Conservation (phyloP, 2,113 vertebrate genomes). For the Gnathonemus longibarbis region DNA sequence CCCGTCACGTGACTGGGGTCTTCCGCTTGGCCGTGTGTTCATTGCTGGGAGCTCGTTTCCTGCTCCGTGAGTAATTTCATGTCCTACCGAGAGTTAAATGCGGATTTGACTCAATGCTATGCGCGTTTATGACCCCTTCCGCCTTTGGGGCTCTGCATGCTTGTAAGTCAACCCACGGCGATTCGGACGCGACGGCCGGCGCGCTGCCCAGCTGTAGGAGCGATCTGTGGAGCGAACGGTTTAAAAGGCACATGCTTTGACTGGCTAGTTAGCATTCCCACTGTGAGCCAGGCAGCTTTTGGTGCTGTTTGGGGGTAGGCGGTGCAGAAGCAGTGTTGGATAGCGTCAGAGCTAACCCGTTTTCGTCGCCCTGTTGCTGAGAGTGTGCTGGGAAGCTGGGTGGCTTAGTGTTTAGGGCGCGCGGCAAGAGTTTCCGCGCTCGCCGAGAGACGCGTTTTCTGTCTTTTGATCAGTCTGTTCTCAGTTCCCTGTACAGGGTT, state of each 20-base stretch:
- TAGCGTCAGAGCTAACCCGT: not conserved
- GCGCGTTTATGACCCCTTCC: not conserved
- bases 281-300: not conserved
- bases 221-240: not conserved
- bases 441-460: not conserved
- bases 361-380: not conserved
- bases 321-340: not conserved
- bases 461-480: not conserved
- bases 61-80: constrained; percentile 7
- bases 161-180: too few relatives aligned
- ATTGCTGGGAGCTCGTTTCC: not conserved
- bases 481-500: not conserved
- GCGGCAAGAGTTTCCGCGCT: not conserved
- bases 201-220: not conserved
- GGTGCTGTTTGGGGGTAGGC: not conserved
- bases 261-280: not conserved
- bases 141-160: not conserved
- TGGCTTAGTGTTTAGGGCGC: not conserved
- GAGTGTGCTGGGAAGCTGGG: not conserved
- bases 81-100: not conserved
- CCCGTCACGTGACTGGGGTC: constrained; percentile 10
- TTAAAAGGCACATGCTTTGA: not conserved
- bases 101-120: not conserved
- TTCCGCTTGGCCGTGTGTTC: not conserved
- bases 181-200: not conserved